A percentile compares a stretch with the other conserved stretches of the same genome.
These are phyloP conservation scores for Craseonycteris thonglongyai DNA, from an alignment of 2,113 vertebrate species.

Conservation along the genomic window DNA sequence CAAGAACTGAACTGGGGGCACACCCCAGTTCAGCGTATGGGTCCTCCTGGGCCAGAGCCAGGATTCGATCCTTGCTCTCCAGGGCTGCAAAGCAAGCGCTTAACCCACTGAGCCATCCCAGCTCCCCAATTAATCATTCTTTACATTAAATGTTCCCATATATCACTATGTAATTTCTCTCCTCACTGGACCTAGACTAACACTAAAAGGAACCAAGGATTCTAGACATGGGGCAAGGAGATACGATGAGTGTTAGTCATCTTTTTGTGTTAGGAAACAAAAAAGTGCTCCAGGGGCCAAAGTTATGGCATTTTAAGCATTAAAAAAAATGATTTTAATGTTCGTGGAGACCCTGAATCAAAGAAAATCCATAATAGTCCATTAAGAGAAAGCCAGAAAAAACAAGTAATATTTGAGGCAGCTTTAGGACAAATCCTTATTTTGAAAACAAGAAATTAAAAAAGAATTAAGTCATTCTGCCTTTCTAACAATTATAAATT, in stretches of 20 bases:
- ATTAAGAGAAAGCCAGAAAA: not conserved
- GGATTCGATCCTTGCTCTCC: too few relatives aligned
- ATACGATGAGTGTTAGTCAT: not conserved
- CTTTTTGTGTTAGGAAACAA: not conserved
- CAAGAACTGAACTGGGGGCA: too few relatives aligned
- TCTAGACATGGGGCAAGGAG: not conserved
- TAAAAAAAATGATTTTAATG: conserved; percentile 4
- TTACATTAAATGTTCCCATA: not conserved
- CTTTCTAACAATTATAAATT: not conserved
- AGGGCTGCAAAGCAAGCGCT: too few relatives aligned
- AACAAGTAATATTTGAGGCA: not conserved
- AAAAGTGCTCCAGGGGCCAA: not conserved
- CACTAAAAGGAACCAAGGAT: not conserved
- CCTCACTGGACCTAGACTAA: not conserved
- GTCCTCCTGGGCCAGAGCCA: too few relatives aligned
- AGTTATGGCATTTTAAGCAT: not conserved
- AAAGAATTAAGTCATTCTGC: not conserved
- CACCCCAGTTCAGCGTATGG: too few relatives aligned
- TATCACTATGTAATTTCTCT: not conserved
- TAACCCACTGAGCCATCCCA: too few relatives aligned
- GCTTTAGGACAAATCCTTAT: conserved; percentile 22
- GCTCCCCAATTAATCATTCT: too few relatives aligned
- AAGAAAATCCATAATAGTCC: not conserved
- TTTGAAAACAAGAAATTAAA: not conserved
- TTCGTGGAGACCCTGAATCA: not conserved